Conservation (phyloP, 2,113 vertebrate species). For the Erythrolamprus reginae region DNA sequence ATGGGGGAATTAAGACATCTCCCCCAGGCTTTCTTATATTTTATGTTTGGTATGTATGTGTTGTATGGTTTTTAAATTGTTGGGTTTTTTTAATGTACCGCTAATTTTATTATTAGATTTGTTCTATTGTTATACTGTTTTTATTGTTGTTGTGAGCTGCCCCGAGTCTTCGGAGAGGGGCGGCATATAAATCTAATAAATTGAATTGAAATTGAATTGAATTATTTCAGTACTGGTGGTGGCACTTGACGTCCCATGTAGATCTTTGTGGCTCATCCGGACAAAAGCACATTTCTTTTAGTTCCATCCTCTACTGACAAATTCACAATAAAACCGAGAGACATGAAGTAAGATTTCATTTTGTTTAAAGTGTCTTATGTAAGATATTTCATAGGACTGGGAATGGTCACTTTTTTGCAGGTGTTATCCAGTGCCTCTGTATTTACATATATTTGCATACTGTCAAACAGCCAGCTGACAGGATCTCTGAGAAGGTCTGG, state of each 20-base stretch:
- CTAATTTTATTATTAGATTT: no score
- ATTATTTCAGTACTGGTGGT: conserved; percentile 52
- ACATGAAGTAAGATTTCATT: conserved; percentile 40
- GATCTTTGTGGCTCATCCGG: conserved; percentile 58
- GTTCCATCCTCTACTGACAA: conserved; percentile 69
- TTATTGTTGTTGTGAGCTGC: no score
- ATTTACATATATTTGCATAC: conserved; percentile 84
- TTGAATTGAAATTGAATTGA: no score
- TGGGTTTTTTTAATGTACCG: no score
- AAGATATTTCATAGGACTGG: conserved; percentile 54
- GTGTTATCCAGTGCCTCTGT: conserved; percentile 74
- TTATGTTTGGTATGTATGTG: no score
- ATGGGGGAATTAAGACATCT: no score
- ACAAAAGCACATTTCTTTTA: conserved; percentile 66
- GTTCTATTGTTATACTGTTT: no score
- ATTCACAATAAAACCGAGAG: conserved; percentile 67
- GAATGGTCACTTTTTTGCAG: conserved; percentile 78
- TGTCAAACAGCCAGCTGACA: conserved; percentile 78
- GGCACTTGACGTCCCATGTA: conserved; percentile 60
- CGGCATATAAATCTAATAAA: no score
- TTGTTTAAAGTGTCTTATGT: conserved; percentile 26
- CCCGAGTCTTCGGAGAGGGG: no score
- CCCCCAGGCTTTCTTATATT: no score
- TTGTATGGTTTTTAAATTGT: no score
- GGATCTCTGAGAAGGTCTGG: conserved; percentile 80